Evolutionary conservation across 1,140 invertebrate genomes (phyloP), one percentile per base, ranked within the genome.

Genomic region (Pygmarrhopalites habei): DNA sequence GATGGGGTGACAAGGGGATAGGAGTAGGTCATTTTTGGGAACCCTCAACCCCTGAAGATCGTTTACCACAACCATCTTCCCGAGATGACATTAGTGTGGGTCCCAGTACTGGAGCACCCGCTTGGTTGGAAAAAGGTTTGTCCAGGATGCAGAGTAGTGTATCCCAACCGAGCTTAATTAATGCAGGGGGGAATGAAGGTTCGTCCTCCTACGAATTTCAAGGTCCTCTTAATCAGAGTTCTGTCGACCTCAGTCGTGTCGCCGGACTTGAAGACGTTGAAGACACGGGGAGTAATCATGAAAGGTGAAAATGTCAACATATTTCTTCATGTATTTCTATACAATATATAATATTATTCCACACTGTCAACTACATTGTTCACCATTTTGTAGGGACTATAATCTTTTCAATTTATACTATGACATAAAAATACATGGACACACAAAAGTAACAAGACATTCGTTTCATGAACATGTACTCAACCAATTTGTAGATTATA

Each of bases 11-110:
- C 70, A 77, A 81, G 57, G 81, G 81, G 1, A 79, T 83, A 21
- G 81, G 80, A 25, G 80, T 82, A 10, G 82, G 81, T 17, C 77
- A 83, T 41, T 78, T 86, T 30, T 87, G 86, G 85, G 83, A 82
- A 68, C 71, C 74, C 14, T 65, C 62, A 3, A 52, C 62, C 5
- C 59, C 69, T 10, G 64, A 66, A 14, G 69, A 72, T 41, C 25
- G 70, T 7, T 55, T 74, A 30, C 81, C 82, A 14, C 55, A 56
- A 14, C 52, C 58, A 15, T 39, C 21, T 2, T 39, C 21, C 2
- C 30, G 79, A 25, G 59, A 51, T 53, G 53, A 29, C 59, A 60
- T 32, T 28, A 19, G 30, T 19, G 30, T 32, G 2, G n/a, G 12
- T n/a, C 10, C 30, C 7, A 43, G n/a, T 4, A 26, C 39, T 2